Base-by-base conservation (phyloP, 2,888 invertebrate genomes). In the Gari tellinella region DNA sequence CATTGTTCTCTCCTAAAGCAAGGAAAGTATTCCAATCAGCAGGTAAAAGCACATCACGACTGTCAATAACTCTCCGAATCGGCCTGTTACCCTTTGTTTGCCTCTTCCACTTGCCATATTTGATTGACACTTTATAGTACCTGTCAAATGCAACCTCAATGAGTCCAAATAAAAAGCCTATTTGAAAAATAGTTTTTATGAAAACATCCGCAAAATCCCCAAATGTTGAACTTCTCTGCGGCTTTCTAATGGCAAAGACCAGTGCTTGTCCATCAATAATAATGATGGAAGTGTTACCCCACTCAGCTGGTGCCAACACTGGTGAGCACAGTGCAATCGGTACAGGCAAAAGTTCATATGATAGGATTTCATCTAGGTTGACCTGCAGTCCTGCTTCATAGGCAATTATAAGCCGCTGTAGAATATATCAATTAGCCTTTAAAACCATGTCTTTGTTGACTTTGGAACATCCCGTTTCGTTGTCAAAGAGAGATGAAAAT, bases 1-100 rank as follows among this genome's bases (percentile, higher is more conserved):
- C 55, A 12, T 55, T 55, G 55, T 55, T 55, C 15, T 55, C 55
- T 15, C 38, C 15, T 19, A 19, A 38, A 19, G 41, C 48, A 12
- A 48, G 21, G 48, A 48, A 48, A 48, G 8, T 48, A 21, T 48
- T 48, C 48, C 17, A 19, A 23, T 55, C 38, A 8, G 55, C n/a
- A 19, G 55, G 41, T 10, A 55, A 55, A 19, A 40, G 55, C 17
- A 41, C 55, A 7, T 55, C 38, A 17, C 37, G 26, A 41, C 41
- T 37, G n/a, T 38, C 55, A 55, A 55, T 55, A 17, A 37, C 14
- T 40, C 55, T 55, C 15, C 55, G 37, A n/a, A 55, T 38, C 5
- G 38, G 55, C 19, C 5, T n/a, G 37, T 7, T 40, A 17, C 21
- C 23, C 26, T 21, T 19, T 5, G 55, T 21, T 7, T 40, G n/a